A percentile compares a stretch with the other conserved stretches of the same genome.
Evolutionary conservation across 2,113 vertebrate species (phyloP).

Genomic region (Nerophis lumbriciformis): DNA sequence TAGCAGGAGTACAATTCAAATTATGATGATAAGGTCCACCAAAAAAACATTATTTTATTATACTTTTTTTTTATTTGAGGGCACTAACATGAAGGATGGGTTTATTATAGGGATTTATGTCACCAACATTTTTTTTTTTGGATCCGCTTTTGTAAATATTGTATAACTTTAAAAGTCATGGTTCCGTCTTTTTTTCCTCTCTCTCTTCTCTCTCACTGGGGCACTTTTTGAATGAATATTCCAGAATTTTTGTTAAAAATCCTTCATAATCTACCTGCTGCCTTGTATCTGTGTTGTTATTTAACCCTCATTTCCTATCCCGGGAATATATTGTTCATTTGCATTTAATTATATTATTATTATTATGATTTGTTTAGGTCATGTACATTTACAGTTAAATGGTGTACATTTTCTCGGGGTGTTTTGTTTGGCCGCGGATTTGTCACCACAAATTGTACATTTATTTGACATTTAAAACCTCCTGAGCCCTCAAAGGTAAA

Average conservation of each 20-base stretch:
- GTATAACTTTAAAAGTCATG: slow-evolving; percentile 70
- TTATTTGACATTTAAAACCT: slow-evolving; percentile 32
- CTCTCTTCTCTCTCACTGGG: slow-evolving; percentile 61
- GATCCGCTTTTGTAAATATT: slow-evolving; percentile 74
- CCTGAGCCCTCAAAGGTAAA: slow-evolving; percentile 13
- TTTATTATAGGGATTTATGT: slow-evolving; percentile 44
- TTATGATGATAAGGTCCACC: slow-evolving; percentile 35
- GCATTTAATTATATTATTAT: slow-evolving; percentile 2
- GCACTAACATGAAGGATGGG: background rate
- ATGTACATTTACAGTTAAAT: slow-evolving; percentile 19
- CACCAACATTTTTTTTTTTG: slow-evolving; percentile 35
- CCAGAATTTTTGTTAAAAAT: slow-evolving; percentile 47
- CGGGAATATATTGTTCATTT: slow-evolving; percentile 39
- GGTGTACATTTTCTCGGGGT: slow-evolving; percentile 14
- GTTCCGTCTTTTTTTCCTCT: slow-evolving; percentile 29
- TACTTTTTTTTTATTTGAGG: slow-evolving; percentile 22
- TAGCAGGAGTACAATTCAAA: slow-evolving; percentile 52
- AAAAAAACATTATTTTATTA: slow-evolving; percentile 1
- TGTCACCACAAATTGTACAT: slow-evolving; percentile 20
- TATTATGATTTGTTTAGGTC: slow-evolving; percentile 4
- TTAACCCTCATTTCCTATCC: slow-evolving; percentile 50
- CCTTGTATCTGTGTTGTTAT: slow-evolving; percentile 55
- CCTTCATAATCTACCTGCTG: slow-evolving; percentile 49
- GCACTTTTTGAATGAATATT: slow-evolving; percentile 68
- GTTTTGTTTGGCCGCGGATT: slow-evolving; percentile 10